phyloP scores from a whole-genome alignment of 2,888 invertebrate species.

The Melinaea marsaeus region DNA sequence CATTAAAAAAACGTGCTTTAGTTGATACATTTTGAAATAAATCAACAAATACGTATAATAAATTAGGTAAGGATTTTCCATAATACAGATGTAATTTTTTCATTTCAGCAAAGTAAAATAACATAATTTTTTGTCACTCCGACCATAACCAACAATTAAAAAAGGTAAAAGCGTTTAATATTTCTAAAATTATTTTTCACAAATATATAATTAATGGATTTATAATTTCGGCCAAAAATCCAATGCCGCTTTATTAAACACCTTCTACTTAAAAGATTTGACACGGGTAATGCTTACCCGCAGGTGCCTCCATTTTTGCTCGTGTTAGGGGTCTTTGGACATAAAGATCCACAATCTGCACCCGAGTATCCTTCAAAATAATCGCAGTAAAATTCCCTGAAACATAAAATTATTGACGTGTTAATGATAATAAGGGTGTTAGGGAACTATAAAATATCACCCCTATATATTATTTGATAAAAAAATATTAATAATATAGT shows the following conservation, averaged over 20 bases:
- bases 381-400: too few relatives aligned
- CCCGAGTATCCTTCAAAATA: too few relatives aligned
- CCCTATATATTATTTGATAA: neutral
- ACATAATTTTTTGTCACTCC: neutral
- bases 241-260: neutral
- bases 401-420: slow-evolving; percentile 8
- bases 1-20: too few relatives aligned
- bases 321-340: slow-evolving; percentile 77
- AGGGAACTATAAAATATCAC: neutral
- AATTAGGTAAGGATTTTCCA: too few relatives aligned
- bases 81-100: too few relatives aligned
- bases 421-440: neutral
- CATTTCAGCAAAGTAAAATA: neutral
- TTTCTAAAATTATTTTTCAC: neutral
- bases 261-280: slow-evolving; percentile 17
- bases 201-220: neutral
- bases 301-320: slow-evolving; percentile 91
- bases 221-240: slow-evolving; percentile 11
- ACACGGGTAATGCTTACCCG: slow-evolving; percentile 79
- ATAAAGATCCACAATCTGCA: slow-evolving; percentile 81
- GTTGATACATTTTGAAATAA: too few relatives aligned
- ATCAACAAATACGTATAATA: too few relatives aligned
- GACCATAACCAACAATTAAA: neutral
- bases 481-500: too few relatives aligned
- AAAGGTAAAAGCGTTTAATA: neutral